Base-by-base conservation (phyloP, 1,140 invertebrate genomes). In the Ectropis grisescens region DNA sequence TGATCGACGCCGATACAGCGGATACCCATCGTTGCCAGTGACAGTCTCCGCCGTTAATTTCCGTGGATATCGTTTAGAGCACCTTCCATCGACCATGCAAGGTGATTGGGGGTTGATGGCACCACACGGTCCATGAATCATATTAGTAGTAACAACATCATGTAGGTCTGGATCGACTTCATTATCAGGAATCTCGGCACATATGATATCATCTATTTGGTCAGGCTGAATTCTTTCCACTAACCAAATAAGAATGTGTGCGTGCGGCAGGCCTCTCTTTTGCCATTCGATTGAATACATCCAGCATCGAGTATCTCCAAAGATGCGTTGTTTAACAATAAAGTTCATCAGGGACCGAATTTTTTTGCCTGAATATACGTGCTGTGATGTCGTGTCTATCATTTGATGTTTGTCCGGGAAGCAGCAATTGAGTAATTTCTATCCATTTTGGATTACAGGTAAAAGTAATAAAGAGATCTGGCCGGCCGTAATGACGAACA, bases 1-100 rank as follows among this genome's bases (percentile, higher is more conserved):
- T 29, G 30, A 22, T 4, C 44, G 15, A 14, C 38, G 27, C 2
- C 35, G 16, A 11, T 47, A 47, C 10, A 11, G 16, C 8, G 24
- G 24, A 26, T 26, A 26, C 2, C 24, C 24, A 10, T 26, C 10
- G 3, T 26, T 10, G 4, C 24, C 24, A n/a, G 24, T 26, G 2
- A n/a, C 3, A 6, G 24, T 26, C 10, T 26, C 24, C 2, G 6
- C 10, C n/a, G 10, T 3, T n/a, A 26, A 26, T 26, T n/a, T 2
- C n/a, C 10, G 6, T 6, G 24, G 24, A n/a, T 26, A 26, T 4
- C 10, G 6, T 26, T 26, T 26, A 6, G 24, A n/a, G 10, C 24
- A 26, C n/a, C 10, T 26, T 3, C 24, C 24, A 7, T 26, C 24
- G 10, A 26, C 24, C 24, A n/a, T 26, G 10, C 24, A 26, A 2